Base-by-base conservation (phyloP, 2,797 vertebrate genomes). In the Cirrhinus molitorella region DNA sequence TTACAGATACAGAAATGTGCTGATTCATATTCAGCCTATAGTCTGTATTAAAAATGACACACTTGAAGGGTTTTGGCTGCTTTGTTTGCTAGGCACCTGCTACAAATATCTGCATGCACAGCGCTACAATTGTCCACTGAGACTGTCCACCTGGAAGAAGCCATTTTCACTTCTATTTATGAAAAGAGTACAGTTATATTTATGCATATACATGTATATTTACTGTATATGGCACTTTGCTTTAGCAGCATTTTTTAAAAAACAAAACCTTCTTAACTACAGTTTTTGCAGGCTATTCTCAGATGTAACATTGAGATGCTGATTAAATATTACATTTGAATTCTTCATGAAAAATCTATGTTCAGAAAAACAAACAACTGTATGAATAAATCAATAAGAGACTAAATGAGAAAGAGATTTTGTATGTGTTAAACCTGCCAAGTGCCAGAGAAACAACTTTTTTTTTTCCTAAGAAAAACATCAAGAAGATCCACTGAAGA, bases 11-110 rank as follows among this genome's bases (percentile, higher is more conserved):
- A 28, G 19, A 71, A 17, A 61, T 71, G 9, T 45, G 59, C 51
- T 61, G 67, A 61, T 85, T 71, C 77, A 16, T 40, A 83, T 80
- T 80, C 66, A 43, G 71, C 61, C 65, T 40, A 28, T 23, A 67
- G 57, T 76, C 16, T 40, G 23, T 4, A 63, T 65, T 57, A 43
- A 76, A 85, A 79, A 79, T 21, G 66, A 51, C 51, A 51, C 47
- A 28, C n/a, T 72, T 21, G 47, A 77, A 53, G 8, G 21, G 25
- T 45, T n/a, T 17, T 74, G 34, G 51, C 45, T 61, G 34, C 40
- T 77, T 74, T 31, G 59, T 77, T 59, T 78, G 47, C 14, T 28
- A 19, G 43, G 59, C 51, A 76, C 25, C 53, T 79, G 76, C 61
- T 67, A 23, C 40, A 47, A 51, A 83, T 75, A 79, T 72, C 59